Evolutionary conservation across 2,113 vertebrate genomes (phyloP), one percentile per base, ranked within the genome.

Genomic region (Oostethus manadensis): DNA sequence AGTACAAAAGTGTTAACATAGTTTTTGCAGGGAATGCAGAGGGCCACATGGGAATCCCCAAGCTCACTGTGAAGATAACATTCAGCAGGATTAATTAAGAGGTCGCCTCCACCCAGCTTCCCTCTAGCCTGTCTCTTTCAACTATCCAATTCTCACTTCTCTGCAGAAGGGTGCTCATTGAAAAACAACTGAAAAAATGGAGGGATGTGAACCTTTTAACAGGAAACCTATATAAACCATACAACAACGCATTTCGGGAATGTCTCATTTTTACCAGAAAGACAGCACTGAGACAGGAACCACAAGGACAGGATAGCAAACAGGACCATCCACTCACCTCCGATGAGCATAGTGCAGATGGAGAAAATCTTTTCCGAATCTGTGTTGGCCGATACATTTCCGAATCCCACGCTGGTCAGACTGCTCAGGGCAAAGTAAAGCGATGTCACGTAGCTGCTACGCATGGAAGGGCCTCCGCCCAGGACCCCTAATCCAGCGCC

Each of bases 351-450:
- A 60, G 91, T 92, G 84, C 91, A 92, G 70, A 92, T 92, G 71
- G 91, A 92, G 79, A 92, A 92, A 74, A 92, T 92, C 79, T 92
- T 92, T 82, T 92, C 91, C 0, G 90, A 89, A 81, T 92, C 91
- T 0, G 91, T 92, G 85, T 92, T 92, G 51, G 91, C 91, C 0
- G 91, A 92, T 42, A 92, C 91, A 5, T 92, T 92, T 40, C 91
- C 91, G 33, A 92, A 92, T 1, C 91, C 91, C 53, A 92, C 91
- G 2, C 91, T 92, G 54, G 91, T 92, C 64, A 92, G 78, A 29
- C 91, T 92, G 86, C 91, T 92, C 59, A 92, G 84, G 49, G 91
- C 91, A 2, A 92, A 92, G 82, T 92, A 92, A 8, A 92, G 86
- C 0, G 91, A 92, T 0, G 91, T 92, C 71, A 92, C 91, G 3